Evolutionary conservation across 2,888 invertebrate species (phyloP).

Genomic region (Polydrusus pterygomalis): DNA sequence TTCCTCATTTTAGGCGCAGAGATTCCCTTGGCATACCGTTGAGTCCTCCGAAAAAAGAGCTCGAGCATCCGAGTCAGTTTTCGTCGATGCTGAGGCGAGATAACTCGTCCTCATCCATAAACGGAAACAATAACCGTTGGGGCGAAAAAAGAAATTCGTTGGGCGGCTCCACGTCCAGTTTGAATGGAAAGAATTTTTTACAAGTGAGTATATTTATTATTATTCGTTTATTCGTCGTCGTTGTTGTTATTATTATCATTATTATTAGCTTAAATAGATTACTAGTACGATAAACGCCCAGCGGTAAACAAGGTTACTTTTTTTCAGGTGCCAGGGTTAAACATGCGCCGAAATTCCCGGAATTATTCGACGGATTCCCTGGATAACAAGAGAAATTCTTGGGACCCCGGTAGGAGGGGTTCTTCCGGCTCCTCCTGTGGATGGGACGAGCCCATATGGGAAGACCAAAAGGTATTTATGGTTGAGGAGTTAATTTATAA

Average conservation of each 20-base stretch:
- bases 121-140: conserved; percentile 48
- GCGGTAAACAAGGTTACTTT: too few species aligned
- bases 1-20: conserved; percentile 73
- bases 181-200: conserved; percentile 66
- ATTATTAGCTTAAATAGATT: too few species aligned
- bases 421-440: conserved; percentile 76
- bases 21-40: conserved; percentile 78
- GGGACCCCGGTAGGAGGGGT: conserved; percentile 80
- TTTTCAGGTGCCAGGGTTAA: conserved; percentile 71
- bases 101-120: conserved; percentile 61
- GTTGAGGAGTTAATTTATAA: not conserved
- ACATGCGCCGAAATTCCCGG: conserved; percentile 74
- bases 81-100: conserved; percentile 79
- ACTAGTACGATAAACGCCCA: too few species aligned
- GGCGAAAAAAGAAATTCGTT: conserved; percentile 61
- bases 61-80: conserved; percentile 83
- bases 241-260: too few species aligned
- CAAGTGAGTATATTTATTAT: conserved; percentile 61
- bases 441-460: conserved; percentile 77
- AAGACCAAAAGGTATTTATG: conserved; percentile 69
- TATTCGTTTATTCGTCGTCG: not conserved
- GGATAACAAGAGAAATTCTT: conserved; percentile 80
- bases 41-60: conserved; percentile 75
- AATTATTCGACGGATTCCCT: conserved; percentile 82
- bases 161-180: conserved; percentile 64